These are phyloP conservation scores for Periplaneta americana DNA, from an alignment of 1,140 invertebrate genomes.

Conservation along the genomic window DNA sequence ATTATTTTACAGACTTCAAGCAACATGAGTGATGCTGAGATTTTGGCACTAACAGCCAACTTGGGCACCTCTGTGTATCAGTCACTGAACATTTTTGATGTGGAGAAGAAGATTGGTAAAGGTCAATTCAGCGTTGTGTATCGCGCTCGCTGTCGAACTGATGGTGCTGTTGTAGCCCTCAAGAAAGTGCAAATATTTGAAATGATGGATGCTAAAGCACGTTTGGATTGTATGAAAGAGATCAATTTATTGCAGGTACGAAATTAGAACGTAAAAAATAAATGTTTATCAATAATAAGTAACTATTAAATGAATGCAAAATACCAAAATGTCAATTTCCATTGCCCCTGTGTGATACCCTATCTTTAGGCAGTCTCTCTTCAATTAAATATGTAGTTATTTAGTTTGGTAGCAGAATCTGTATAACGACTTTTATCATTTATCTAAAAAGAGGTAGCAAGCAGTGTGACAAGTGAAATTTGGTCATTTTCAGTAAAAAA, in stretches of 20 bases:
- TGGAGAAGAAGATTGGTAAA: constrained; percentile 56
- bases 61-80: constrained; percentile 27
- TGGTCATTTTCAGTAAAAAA: no score
- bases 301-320: no score
- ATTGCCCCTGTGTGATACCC: no score
- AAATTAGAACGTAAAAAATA: no score
- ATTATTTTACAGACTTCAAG: neutral
- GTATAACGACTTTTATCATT: no score
- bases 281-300: no score
- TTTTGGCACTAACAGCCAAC: constrained; percentile 24
- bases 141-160: constrained; percentile 40
- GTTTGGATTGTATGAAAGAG: constrained; percentile 64
- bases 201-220: constrained; percentile 61
- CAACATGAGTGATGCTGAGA: constrained; percentile 19
- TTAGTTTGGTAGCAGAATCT: no score
- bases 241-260: constrained; percentile 57
- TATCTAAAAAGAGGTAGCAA: no score
- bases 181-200: constrained; percentile 64
- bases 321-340: no score
- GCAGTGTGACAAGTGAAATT: no score
- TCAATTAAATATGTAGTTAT: no score
- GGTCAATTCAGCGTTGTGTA: constrained; percentile 63
- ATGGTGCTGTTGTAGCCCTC: constrained; percentile 47
- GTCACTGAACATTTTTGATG: constrained; percentile 45
- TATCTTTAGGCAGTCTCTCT: no score